Evolutionary conservation across 2,888 invertebrate genomes (phyloP).

Genomic region (Harpalus rubripes): DNA sequence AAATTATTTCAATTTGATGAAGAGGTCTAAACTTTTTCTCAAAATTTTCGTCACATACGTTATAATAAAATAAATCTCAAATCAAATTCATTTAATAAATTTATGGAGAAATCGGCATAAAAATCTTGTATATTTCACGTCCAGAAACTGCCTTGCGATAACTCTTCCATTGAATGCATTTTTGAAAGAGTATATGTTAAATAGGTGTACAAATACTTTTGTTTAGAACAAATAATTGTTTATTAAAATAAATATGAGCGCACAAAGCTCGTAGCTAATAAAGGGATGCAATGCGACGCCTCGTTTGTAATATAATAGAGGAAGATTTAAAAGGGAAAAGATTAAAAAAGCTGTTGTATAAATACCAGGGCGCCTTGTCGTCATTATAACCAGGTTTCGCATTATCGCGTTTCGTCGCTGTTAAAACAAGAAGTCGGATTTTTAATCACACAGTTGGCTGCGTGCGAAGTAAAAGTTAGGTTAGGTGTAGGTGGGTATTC

Average conservation of each 20-base stretch:
- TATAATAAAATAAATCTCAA: too few species aligned
- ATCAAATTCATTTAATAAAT: too few species aligned
- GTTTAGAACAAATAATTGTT: not conserved
- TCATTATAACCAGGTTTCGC: constrained; percentile 52
- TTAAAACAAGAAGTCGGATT: constrained; percentile 57
- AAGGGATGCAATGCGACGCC: not conserved
- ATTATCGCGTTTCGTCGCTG: constrained; percentile 47
- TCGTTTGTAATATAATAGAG: constrained; percentile 8
- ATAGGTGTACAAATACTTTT: not conserved
- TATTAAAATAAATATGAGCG: not conserved
- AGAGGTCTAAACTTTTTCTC: too few species aligned
- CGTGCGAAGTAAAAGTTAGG: constrained; percentile 54
- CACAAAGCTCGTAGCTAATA: not conserved
- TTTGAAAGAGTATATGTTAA: too few species aligned
- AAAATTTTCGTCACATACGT: too few species aligned
- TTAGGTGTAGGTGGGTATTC: constrained; percentile 54
- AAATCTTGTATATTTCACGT: too few species aligned
- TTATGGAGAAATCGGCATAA: too few species aligned
- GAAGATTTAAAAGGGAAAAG: constrained; percentile 21
- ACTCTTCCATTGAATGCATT: too few species aligned
- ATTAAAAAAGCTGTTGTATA: constrained; percentile 31
- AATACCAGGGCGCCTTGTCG: constrained; percentile 7
- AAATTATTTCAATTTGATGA: too few species aligned
- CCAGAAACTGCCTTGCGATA: too few species aligned
- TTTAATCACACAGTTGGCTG: constrained; percentile 61